Evolutionary conservation across 1,140 invertebrate species (phyloP).

Genomic region (Oryzaephilus surinamensis): DNA sequence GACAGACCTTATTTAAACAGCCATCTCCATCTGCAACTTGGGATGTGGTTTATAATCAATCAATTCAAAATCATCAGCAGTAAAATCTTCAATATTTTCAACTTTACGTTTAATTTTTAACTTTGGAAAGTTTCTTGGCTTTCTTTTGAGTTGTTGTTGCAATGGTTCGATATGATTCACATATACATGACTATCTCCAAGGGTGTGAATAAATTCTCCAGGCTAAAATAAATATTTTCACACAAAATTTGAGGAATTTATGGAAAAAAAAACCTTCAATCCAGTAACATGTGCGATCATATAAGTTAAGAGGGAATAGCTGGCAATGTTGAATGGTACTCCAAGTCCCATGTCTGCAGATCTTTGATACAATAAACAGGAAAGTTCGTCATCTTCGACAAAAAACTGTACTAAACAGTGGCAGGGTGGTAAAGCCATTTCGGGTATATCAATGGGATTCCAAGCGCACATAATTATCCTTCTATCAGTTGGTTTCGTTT

Average conservation of each 20-base stretch:
- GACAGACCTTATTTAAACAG: slow-evolving; percentile 81
- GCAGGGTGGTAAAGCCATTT: slow-evolving; percentile 97
- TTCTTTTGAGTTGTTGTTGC: slow-evolving; percentile 69
- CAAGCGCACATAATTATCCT: slow-evolving; percentile 92
- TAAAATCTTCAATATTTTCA: slow-evolving; percentile 81
- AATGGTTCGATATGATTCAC: slow-evolving; percentile 82
- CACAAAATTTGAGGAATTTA: slow-evolving; percentile 2
- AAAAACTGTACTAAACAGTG: slow-evolving; percentile 94
- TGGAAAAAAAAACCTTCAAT: slow-evolving; percentile 48
- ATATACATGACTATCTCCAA: slow-evolving; percentile 97
- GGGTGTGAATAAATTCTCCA: slow-evolving; percentile 92
- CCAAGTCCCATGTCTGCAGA: slow-evolving; percentile 97
- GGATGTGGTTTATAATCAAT: slow-evolving; percentile 81
- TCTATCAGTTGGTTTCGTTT: slow-evolving; percentile 73
- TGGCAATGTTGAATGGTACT: slow-evolving; percentile 98
- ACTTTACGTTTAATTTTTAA: slow-evolving; percentile 63
- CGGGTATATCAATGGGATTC: slow-evolving; percentile 81
- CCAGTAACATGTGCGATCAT: slow-evolving; percentile 95
- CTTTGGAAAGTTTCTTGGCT: slow-evolving; percentile 75
- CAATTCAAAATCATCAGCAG: slow-evolving; percentile 79
- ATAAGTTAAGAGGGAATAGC: slow-evolving; percentile 86
- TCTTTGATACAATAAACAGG: slow-evolving; percentile 91
- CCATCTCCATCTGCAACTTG: slow-evolving; percentile 94
- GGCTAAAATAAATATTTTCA: slow-evolving; percentile 45
- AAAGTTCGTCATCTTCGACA: slow-evolving; percentile 72